Base-by-base conservation (phyloP, 2,797 vertebrate genomes). In the Enoplosus armatus region DNA sequence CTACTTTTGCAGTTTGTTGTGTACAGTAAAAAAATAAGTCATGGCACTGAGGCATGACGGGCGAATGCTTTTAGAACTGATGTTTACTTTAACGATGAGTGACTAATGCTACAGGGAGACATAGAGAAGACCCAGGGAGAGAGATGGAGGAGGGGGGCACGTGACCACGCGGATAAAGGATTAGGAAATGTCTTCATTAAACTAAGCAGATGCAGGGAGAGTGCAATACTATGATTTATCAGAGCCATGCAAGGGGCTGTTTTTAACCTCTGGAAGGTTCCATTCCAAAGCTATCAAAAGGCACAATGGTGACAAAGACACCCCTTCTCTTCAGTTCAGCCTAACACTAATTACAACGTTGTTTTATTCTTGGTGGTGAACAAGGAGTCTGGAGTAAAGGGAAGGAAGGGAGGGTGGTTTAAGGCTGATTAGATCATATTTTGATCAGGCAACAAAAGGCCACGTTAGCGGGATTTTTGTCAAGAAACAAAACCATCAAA, bases 91-190 rank as follows among this genome's bases (percentile, higher is more conserved):
- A 84, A 85, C 45, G 43, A 79, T 51, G 82, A 77, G 41, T 79
- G 79, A 85, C 53, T 84, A 75, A 75, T 78, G 84, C 86, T 84
- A 56, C 22, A 37, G 62, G 62, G 55, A 75, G 50, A 64, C 16
- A 71, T 51, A 3, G 4, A 22, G n/a, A 64, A n/a, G 26, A 58
- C 14, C n/a, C 22, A 20, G 47, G 31, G 47, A 33, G 50, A 47
- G 48, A 58, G 53, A 54, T 66, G 58, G 33, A 68, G 5, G 15
- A 72, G 5, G 15, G 72, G 58, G n/a, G 22, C 50, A 67, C 68
- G 33, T 58, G 66, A 66, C 45, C 54, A 63, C 15, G n/a, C 47
- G 43, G 24, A 64, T 43, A 27, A 50, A 67, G 51, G 14, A 33
- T 77, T 7, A 31, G 39, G 41, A 64, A 54, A 63, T n/a, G 54